Conservation (phyloP, 2,888 invertebrate genomes). For the Luperina nickerlii region DNA sequence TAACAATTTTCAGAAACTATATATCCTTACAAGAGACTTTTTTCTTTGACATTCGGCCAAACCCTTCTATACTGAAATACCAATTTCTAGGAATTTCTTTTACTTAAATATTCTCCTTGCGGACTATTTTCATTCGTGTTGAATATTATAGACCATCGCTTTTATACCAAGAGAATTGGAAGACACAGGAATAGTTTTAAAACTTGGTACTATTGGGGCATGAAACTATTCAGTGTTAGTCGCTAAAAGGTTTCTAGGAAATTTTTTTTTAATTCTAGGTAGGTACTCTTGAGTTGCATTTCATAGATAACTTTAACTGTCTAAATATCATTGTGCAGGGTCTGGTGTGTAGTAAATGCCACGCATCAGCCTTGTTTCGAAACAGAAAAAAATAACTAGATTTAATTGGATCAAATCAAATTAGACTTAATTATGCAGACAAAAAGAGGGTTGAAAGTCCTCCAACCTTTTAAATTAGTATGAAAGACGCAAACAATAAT, state of each 20-base stretch:
- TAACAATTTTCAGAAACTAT: not conserved
- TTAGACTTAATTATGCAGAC: not conserved
- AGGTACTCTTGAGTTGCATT: too few relatives aligned
- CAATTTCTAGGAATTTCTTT: slow-evolving; percentile 10
- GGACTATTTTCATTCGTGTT: slow-evolving; percentile 25
- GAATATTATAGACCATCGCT: slow-evolving; percentile 4
- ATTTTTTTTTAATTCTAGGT: too few relatives aligned
- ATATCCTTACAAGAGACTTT: not conserved
- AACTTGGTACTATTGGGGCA: slow-evolving; percentile 20
- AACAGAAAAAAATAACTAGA: too few relatives aligned
- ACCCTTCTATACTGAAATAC: not conserved
- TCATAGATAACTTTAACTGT: not conserved
- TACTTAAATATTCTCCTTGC: slow-evolving; percentile 24
- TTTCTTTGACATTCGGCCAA: not conserved
- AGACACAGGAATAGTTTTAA: slow-evolving; percentile 43
- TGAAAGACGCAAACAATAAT: slow-evolving; percentile 7
- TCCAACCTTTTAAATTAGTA: not conserved
- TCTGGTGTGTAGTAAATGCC: too few relatives aligned
- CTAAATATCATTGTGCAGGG: not conserved
- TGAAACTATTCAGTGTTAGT: slow-evolving; percentile 3
- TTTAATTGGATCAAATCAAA: too few relatives aligned
- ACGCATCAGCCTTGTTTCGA: too few relatives aligned
- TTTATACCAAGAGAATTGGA: slow-evolving; percentile 35
- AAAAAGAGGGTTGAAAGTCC: not conserved
- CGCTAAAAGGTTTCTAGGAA: not conserved